Percentiles rank a stretch among this genome's conserved stretches.
phyloP scores from a whole-genome alignment of 2,797 vertebrate genomes.

The Adrianichthys oophorus region DNA sequence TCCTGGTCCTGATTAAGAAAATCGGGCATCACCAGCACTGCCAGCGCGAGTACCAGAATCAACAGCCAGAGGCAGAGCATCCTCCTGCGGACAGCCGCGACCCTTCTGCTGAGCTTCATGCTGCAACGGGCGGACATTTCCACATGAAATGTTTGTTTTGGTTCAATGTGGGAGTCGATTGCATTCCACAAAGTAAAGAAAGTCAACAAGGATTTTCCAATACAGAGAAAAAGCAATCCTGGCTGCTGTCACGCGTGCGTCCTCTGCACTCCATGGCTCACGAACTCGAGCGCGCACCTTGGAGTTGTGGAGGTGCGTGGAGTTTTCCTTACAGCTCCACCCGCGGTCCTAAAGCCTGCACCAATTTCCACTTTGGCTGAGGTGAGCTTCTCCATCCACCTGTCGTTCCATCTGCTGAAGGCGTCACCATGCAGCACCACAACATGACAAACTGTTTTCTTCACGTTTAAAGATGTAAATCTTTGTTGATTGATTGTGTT shows the following conservation, averaged over 20 bases:
- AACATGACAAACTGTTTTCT: background rate
- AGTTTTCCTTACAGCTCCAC: slow-evolving; percentile 26
- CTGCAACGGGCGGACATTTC: slow-evolving; percentile 11
- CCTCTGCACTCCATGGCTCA: background rate
- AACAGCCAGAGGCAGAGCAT: slow-evolving; percentile 76
- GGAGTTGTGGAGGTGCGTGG: slow-evolving; percentile 41
- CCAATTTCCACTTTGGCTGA: too few species aligned
- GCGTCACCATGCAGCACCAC: background rate
- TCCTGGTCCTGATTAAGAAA: slow-evolving; percentile 53
- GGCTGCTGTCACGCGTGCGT: background rate
- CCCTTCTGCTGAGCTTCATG: slow-evolving; percentile 80
- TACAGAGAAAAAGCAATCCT: background rate
- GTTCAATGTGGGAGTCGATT: slow-evolving; percentile 4
- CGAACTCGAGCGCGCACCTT: slow-evolving; percentile 23
- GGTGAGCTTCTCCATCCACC: slow-evolving; percentile 20
- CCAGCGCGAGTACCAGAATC: slow-evolving; percentile 76
- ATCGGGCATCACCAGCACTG: slow-evolving; percentile 71
- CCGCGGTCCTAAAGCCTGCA: slow-evolving; percentile 62
- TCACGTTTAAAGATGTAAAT: too few species aligned
- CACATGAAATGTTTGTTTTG: slow-evolving; percentile 16
- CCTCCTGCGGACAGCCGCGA: slow-evolving; percentile 63
- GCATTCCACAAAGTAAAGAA: slow-evolving; percentile 9
- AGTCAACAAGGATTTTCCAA: background rate
- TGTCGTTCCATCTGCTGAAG: slow-evolving; percentile 1
- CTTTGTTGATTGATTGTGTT: too few species aligned